Percentiles rank a stretch among this genome's conserved stretches.
phyloP scores from a whole-genome alignment of 2,888 invertebrate species.

The Embidobia sp. region DNA sequence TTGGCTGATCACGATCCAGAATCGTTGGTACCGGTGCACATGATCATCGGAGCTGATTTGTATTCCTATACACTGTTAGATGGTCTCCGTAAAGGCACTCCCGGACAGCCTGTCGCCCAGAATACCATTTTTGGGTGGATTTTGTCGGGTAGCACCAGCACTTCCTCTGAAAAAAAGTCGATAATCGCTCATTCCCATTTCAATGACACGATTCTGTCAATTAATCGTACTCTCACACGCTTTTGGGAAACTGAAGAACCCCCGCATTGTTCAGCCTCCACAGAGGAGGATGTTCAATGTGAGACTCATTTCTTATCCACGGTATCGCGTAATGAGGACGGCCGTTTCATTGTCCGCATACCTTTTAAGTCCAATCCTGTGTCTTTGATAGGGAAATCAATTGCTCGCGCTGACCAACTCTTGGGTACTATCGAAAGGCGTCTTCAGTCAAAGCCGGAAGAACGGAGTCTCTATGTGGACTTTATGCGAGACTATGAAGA shows the following conservation, averaged over 20 bases:
- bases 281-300: not conserved
- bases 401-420: too few relatives aligned
- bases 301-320: conserved; percentile 1
- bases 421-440: too few relatives aligned
- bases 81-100: not conserved
- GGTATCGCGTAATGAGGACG: not conserved
- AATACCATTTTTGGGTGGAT: conserved; percentile 35
- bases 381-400: too few relatives aligned
- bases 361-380: too few relatives aligned
- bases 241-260: conserved; percentile 17
- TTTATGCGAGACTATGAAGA: too few relatives aligned
- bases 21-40: not conserved
- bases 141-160: not conserved
- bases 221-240: not conserved
- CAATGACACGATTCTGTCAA: not conserved
- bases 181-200: not conserved
- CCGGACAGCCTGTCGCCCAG: conserved; percentile 13
- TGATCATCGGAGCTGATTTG: conserved; percentile 25
- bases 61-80: conserved; percentile 4
- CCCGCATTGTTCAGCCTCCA: not conserved
- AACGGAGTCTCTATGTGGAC: too few relatives aligned
- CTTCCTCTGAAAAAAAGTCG: not conserved
- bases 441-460: too few relatives aligned
- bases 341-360: not conserved
- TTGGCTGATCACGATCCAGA: conserved; percentile 9